These are phyloP conservation scores for Choloepus hoffmanni DNA, from an alignment of 2,113 vertebrate genomes.

Conservation along the genomic window DNA sequence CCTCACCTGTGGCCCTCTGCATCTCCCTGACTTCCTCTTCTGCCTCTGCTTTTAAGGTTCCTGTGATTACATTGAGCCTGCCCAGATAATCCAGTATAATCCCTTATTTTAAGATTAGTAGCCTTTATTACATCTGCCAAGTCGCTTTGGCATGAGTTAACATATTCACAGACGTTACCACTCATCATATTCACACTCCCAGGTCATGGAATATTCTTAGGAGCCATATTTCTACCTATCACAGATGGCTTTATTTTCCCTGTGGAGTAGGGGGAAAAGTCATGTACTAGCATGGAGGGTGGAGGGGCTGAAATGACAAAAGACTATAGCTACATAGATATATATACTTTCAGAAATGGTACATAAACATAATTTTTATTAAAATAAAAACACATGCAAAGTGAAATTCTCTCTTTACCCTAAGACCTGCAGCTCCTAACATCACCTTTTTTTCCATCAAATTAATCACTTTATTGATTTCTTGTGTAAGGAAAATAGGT, in stretches of 20 bases:
- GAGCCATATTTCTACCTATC: neutral
- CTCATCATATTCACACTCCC: neutral
- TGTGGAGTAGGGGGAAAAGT: neutral
- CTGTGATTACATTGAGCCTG: neutral
- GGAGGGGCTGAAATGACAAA: neutral
- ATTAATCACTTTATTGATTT: neutral
- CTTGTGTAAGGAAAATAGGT: neutral
- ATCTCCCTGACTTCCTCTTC: neutral
- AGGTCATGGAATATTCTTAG: neutral
- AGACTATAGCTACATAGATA: neutral
- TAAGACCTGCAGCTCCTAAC: neutral
- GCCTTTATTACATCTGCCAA: neutral
- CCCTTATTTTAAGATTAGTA: neutral
- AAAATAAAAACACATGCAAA: neutral
- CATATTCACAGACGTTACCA: neutral
- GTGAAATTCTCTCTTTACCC: neutral
- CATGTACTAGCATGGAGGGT: neutral
- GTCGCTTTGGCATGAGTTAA: neutral
- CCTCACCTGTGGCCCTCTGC: rapidly evolving
- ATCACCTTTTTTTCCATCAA: neutral
- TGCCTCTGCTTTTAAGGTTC: neutral
- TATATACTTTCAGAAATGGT: neutral
- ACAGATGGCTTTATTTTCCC: neutral
- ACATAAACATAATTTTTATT: neutral
- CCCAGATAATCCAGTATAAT: neutral